These are phyloP conservation scores for Cryptotermes secundus DNA, from an alignment of 1,140 invertebrate genomes.

Conservation along the genomic window DNA sequence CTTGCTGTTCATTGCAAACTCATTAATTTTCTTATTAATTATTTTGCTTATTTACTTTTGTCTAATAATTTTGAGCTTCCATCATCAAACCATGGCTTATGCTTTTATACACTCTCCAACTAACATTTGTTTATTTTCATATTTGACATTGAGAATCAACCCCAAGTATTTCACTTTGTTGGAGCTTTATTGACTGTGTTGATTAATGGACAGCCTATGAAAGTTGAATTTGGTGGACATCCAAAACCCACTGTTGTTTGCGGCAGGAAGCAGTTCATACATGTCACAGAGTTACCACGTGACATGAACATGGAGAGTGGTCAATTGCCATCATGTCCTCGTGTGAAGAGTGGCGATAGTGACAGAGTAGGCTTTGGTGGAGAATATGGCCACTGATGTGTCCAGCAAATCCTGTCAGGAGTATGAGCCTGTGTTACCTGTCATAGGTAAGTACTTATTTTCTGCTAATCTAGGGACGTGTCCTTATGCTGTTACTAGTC, in stretches of 20 bases:
- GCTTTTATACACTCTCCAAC: too few relatives aligned
- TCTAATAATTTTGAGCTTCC: too few relatives aligned
- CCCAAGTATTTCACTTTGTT: constrained; percentile 76
- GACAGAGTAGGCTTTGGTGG: constrained; percentile 31
- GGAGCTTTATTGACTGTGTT: constrained; percentile 72
- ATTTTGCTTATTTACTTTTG: too few relatives aligned
- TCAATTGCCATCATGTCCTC: constrained; percentile 40
- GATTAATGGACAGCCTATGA: constrained; percentile 81
- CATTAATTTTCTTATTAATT: too few relatives aligned
- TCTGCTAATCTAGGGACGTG: too few relatives aligned
- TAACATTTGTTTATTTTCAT: constrained; percentile 40
- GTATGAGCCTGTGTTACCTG: constrained; percentile 39
- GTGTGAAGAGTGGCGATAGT: constrained; percentile 35
- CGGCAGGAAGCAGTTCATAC: constrained; percentile 78
- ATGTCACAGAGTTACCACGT: constrained; percentile 76
- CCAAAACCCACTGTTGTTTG: constrained; percentile 83
- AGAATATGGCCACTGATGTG: constrained; percentile 19
- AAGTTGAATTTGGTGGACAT: constrained; percentile 85
- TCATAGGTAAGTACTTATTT: constrained; percentile 32
- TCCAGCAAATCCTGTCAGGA: constrained; percentile 23
- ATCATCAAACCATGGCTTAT: too few relatives aligned
- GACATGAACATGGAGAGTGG: constrained; percentile 69
- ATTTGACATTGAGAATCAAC: constrained; percentile 71
- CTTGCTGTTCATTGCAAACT: too few relatives aligned
- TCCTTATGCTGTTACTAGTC: too few relatives aligned